A percentile compares a stretch with the other conserved stretches of the same genome.
These are phyloP conservation scores for Stigmatopora nigra DNA, from an alignment of 2,113 vertebrate species.

Conservation along the genomic window DNA sequence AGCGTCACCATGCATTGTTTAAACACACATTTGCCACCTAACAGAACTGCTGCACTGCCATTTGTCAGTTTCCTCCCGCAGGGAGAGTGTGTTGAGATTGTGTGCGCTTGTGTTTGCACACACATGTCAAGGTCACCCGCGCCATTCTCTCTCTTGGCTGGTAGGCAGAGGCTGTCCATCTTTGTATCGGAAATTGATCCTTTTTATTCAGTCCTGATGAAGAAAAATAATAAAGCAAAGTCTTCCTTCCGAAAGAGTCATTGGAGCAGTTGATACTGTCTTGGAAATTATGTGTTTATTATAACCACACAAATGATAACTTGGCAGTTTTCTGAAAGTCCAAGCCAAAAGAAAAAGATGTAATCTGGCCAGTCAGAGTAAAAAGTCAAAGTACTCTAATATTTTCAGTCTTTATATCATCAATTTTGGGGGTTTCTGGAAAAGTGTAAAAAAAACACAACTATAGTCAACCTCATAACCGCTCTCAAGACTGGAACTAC, in stretches of 20 bases:
- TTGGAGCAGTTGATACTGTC: background rate
- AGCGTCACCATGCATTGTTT: conserved; percentile 62
- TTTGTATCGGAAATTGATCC: conserved; percentile 2
- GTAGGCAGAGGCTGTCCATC: conserved; percentile 27
- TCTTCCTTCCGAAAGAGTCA: background rate
- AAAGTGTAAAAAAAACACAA: background rate
- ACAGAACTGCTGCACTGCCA: conserved; percentile 57
- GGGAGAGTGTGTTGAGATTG: conserved; percentile 17
- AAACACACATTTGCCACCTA: conserved; percentile 66
- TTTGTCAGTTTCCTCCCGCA: conserved; percentile 52
- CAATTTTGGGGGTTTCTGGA: too few relatives aligned
- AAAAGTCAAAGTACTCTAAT: too few relatives aligned
- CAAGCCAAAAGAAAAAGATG: too few relatives aligned
- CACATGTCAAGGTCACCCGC: conserved; percentile 55
- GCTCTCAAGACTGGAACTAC: too few relatives aligned
- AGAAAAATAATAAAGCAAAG: background rate
- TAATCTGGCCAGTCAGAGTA: too few relatives aligned
- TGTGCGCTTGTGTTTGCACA: conserved; percentile 24
- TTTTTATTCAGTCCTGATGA: conserved; percentile 8
- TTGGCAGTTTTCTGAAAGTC: too few relatives aligned
- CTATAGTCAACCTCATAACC: background rate
- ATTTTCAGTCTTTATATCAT: too few relatives aligned
- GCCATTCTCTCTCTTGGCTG: conserved; percentile 35
- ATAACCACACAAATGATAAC: background rate
- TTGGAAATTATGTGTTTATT: background rate